Conservation (phyloP, 2,113 vertebrate species). For the Anser brachyrhynchus region DNA sequence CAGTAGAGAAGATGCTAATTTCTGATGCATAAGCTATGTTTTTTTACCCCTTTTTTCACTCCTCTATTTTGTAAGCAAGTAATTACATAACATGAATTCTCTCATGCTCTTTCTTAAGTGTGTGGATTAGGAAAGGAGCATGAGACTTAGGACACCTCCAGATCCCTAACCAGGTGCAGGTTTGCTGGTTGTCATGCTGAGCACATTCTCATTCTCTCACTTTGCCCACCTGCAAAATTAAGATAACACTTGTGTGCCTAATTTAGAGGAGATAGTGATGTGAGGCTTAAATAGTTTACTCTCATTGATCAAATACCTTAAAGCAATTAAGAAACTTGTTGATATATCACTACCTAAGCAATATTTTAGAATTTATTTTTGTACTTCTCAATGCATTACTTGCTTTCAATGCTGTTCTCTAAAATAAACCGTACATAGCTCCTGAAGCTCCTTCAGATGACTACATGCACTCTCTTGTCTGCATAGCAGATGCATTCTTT, state of each 20-base stretch:
- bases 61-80: background rate
- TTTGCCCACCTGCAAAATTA: constrained; percentile 38
- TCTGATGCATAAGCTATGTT: background rate
- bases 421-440: background rate
- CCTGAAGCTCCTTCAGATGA: background rate
- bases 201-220: background rate
- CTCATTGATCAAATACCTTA: constrained; percentile 29
- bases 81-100: background rate
- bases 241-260: constrained; percentile 4
- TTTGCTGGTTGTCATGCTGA: constrained; percentile 18
- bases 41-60: background rate
- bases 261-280: background rate
- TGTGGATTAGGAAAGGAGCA: background rate
- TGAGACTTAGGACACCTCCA: background rate
- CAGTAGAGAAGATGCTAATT: background rate
- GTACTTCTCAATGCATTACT: background rate
- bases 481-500: background rate
- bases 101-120: background rate
- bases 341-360: background rate
- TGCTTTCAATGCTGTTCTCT: background rate
- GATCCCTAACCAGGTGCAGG: background rate
- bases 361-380: background rate
- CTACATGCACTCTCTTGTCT: background rate
- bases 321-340: constrained; percentile 12
- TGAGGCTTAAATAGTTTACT: constrained; percentile 14